A percentile compares a stretch with the other conserved stretches of the same genome.
Evolutionary conservation across 2,113 vertebrate genomes (phyloP).

Genomic region (Anhinga rufa): DNA sequence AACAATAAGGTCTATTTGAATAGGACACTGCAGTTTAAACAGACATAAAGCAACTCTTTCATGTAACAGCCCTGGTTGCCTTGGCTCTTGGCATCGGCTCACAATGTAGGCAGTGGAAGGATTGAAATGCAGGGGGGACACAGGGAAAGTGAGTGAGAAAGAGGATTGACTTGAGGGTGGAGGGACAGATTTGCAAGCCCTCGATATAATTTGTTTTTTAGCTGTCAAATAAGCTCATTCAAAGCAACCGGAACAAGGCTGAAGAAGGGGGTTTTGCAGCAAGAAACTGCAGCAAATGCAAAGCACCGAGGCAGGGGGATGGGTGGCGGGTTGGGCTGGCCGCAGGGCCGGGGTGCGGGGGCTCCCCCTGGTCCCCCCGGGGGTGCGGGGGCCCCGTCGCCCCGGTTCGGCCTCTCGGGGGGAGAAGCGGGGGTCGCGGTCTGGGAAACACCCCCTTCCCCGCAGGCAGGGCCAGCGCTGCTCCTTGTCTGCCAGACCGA

Average conservation of each 20-base stretch:
- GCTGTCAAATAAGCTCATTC: conserved; percentile 50
- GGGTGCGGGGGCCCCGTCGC: too few species aligned
- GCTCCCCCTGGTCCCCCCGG: background rate
- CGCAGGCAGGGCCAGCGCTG: background rate
- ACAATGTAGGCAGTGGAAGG: conserved; percentile 28
- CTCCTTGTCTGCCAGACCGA: background rate
- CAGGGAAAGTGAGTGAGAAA: background rate
- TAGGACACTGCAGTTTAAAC: conserved; percentile 21
- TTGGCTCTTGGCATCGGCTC: conserved; percentile 54
- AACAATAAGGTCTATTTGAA: conserved; percentile 18
- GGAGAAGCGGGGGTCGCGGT: background rate
- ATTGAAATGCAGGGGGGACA: conserved; percentile 49
- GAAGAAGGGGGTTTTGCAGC: conserved; percentile 3
- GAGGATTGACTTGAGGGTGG: conserved; percentile 1
- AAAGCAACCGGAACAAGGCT: background rate
- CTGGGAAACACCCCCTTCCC: background rate
- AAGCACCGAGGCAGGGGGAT: background rate
- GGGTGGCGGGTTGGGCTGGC: background rate
- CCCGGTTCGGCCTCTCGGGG: background rate
- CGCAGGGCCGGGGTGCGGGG: too few species aligned
- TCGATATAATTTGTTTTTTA: background rate
- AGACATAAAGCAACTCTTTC: conserved; percentile 66
- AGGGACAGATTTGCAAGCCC: conserved; percentile 24
- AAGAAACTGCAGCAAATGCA: conserved; percentile 27
- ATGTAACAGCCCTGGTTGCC: conserved; percentile 52